Evolutionary conservation across 2,888 invertebrate genomes (phyloP).

Genomic region (Eupithecia dodoneata): DNA sequence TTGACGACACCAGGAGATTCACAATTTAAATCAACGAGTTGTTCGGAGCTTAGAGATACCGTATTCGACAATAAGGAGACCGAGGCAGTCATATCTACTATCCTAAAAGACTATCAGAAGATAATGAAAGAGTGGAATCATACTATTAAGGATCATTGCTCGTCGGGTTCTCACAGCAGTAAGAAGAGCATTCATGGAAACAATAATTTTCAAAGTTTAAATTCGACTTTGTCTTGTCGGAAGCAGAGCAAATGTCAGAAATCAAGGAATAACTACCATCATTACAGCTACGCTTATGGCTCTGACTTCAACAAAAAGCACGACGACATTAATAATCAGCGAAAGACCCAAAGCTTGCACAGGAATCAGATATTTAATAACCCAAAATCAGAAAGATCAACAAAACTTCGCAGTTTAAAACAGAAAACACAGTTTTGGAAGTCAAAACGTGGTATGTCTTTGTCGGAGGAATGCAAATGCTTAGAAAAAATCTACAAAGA

Average conservation of each 20-base stretch:
- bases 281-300: constrained; percentile 65
- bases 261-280: constrained; percentile 54
- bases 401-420: constrained; percentile 66
- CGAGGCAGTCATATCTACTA: constrained; percentile 62
- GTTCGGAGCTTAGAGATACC: constrained; percentile 73
- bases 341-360: constrained; percentile 65
- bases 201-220: constrained; percentile 69
- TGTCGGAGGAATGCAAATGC: constrained; percentile 73
- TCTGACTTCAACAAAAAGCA: constrained; percentile 56
- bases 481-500: constrained; percentile 76
- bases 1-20: constrained; percentile 69
- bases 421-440: constrained; percentile 70
- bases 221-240: constrained; percentile 70
- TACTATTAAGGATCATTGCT: constrained; percentile 72
- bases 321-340: constrained; percentile 49
- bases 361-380: constrained; percentile 63
- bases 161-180: constrained; percentile 60
- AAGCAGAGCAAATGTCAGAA: constrained; percentile 63
- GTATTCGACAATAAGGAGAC: constrained; percentile 62
- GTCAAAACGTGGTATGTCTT: constrained; percentile 55
- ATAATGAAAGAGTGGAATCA: constrained; percentile 82
- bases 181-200: constrained; percentile 62
- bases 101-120: constrained; percentile 76
- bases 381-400: constrained; percentile 53
- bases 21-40: constrained; percentile 73